Percentiles rank a stretch among this genome's conserved stretches.
Evolutionary conservation across 2,888 invertebrate genomes (phyloP).

Genomic region (Rhagium mordax): DNA sequence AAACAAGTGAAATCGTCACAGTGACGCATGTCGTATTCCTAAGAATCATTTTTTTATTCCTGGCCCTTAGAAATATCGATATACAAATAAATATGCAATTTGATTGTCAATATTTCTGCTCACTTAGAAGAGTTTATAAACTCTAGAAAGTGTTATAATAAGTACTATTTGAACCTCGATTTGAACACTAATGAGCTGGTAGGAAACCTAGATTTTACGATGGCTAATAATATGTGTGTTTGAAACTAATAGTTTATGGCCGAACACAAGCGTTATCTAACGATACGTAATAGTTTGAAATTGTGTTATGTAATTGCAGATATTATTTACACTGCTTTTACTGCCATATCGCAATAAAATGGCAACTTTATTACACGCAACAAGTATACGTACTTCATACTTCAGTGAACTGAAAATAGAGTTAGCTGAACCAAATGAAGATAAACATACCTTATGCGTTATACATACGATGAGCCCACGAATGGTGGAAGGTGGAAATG

Average conservation of each 20-base stretch:
- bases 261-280: not conserved
- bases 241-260: not conserved
- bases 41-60: not conserved
- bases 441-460: too few species aligned
- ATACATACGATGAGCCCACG: too few species aligned
- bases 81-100: not conserved
- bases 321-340: not conserved
- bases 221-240: not conserved
- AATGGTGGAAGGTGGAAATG: too few species aligned
- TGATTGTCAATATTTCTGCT: not conserved
- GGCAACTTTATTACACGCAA: not conserved
- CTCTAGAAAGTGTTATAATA: not conserved
- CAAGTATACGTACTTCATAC: too few species aligned
- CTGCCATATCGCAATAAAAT: not conserved
- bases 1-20: not conserved
- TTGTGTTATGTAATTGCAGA: not conserved
- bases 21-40: not conserved
- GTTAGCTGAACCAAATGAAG: too few species aligned
- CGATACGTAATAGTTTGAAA: conserved; percentile 2
- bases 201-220: not conserved
- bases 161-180: not conserved
- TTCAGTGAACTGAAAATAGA: not conserved
- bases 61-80: not conserved
- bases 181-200: not conserved
- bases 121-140: not conserved